Percentiles rank a stretch among this genome's conserved stretches.
phyloP scores from a whole-genome alignment of 2,797 vertebrate species.

The Molossus molossus region DNA sequence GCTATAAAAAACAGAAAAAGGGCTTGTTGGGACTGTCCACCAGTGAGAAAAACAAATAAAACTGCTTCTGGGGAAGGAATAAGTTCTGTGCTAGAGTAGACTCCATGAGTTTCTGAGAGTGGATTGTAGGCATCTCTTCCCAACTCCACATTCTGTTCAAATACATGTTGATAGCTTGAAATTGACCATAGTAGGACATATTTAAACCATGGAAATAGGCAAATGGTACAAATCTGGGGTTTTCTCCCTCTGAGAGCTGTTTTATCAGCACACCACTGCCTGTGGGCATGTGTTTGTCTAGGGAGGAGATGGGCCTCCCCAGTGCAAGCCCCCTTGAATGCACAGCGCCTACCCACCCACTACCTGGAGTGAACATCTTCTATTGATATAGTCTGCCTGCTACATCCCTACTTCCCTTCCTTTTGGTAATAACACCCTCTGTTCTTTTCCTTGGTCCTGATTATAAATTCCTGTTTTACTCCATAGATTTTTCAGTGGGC shows the following conservation, averaged over 20 bases:
- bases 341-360: neutral
- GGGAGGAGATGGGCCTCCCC: neutral
- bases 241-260: slow-evolving; percentile 18
- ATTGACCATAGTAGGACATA: neutral
- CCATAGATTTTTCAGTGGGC: slow-evolving; percentile 11
- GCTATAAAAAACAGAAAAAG: slow-evolving; percentile 38
- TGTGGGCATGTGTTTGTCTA: neutral
- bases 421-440: neutral
- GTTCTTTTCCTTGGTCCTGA: slow-evolving; percentile 11
- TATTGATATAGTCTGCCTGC: slow-evolving; percentile 14
- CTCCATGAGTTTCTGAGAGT: slow-evolving; percentile 23
- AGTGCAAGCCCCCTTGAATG: neutral
- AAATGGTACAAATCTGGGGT: slow-evolving; percentile 40
- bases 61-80: neutral
- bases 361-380: neutral
- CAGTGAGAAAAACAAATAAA: slow-evolving; percentile 38
- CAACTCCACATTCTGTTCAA: slow-evolving; percentile 48
- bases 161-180: slow-evolving; percentile 41
- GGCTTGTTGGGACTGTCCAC: slow-evolving; percentile 43
- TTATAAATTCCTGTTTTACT: slow-evolving; percentile 64
- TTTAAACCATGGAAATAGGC: slow-evolving; percentile 42
- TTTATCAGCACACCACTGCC: neutral
- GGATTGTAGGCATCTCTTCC: slow-evolving; percentile 6
- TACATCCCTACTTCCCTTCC: neutral
- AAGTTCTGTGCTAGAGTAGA: neutral